Evolutionary conservation across 2,113 vertebrate species (phyloP), one percentile per base, ranked within the genome.

Genomic region (Sylvicapra grimmia): DNA sequence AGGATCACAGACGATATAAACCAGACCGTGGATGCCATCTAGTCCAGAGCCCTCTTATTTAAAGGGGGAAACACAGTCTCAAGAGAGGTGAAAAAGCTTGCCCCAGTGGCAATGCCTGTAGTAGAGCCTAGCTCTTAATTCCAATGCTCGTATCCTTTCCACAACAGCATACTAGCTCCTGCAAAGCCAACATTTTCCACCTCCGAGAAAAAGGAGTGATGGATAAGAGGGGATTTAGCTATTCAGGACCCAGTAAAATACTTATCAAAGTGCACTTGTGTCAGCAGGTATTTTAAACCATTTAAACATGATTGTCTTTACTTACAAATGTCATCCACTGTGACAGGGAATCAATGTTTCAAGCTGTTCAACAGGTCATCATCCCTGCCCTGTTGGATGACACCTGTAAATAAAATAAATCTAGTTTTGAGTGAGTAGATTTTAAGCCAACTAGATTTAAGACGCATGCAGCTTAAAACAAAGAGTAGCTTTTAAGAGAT

Each of bases 391-490:
- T 97, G 97, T 97, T 98, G 98, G 97, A 98, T 98, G 97, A 98
- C 97, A 98, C 97, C 97, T 98, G 93, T 98, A 98, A 98, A 98
- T 98, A 98, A 98, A 97, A 98, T 97, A 97, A 97, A 97, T 94
- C 97, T 98, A 98, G 97, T 98, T 98, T 97, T 97, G 97, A 98
- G 96, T 97, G 95, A 97, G 87, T 96, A 98, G 93, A 97, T 94
- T 96, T 97, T 89, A 96, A 95, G 97, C 40, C 86, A 95, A 75
- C 63, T 98, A 89, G 92, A 94, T 75, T 97, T 97, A 96, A 97
- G 93, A 97, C 90, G 84, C 97, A 98, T 98, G 97, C 97, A 97
- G 56, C 89, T 97, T 93, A 95, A 92, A 95, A 80, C 91, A 93
- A 97, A 96, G 27, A 68, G 8, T 90, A 87, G 89, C 65, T 91